Conservation (phyloP, 2,113 vertebrate genomes). For the Blennius ocellaris region DNA sequence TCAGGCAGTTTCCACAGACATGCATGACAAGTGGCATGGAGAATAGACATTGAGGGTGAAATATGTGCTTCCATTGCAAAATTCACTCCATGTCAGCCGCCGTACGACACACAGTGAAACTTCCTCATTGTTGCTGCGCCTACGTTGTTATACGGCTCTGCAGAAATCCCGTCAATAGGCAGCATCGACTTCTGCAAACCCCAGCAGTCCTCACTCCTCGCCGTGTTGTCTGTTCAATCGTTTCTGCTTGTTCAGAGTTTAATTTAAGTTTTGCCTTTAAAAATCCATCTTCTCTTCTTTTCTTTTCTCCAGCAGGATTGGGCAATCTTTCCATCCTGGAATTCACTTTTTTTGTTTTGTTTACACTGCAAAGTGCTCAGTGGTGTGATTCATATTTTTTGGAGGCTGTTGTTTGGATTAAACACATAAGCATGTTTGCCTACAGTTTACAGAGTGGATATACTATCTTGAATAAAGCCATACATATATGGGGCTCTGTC, state of each 20-base stretch:
- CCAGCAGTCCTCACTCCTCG: conserved; percentile 30
- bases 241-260: conserved; percentile 48
- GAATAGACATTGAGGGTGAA: conserved; percentile 34
- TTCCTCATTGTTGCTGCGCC: conserved; percentile 35
- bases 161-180: conserved; percentile 40
- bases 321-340: conserved; percentile 40
- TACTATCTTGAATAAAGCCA: neutral
- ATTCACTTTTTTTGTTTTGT: conserved; percentile 46
- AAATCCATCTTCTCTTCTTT: conserved; percentile 25
- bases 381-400: conserved; percentile 43
- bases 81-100: conserved; percentile 53
- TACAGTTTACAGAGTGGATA: conserved; percentile 45
- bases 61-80: conserved; percentile 38
- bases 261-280: conserved; percentile 51
- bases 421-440: conserved; percentile 52
- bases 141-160: conserved; percentile 32
- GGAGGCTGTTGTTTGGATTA: conserved; percentile 53
- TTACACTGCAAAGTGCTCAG: conserved; percentile 29
- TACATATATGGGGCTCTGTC: conserved; percentile 30
- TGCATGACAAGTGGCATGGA: conserved; percentile 21
- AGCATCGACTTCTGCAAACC: conserved; percentile 56
- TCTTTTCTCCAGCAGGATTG: conserved; percentile 24
- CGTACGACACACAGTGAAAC: conserved; percentile 13
- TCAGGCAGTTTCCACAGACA: conserved; percentile 16
- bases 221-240: conserved; percentile 48